phyloP scores from a whole-genome alignment of 2,888 invertebrate genomes.

The Meandrusa payeni region DNA sequence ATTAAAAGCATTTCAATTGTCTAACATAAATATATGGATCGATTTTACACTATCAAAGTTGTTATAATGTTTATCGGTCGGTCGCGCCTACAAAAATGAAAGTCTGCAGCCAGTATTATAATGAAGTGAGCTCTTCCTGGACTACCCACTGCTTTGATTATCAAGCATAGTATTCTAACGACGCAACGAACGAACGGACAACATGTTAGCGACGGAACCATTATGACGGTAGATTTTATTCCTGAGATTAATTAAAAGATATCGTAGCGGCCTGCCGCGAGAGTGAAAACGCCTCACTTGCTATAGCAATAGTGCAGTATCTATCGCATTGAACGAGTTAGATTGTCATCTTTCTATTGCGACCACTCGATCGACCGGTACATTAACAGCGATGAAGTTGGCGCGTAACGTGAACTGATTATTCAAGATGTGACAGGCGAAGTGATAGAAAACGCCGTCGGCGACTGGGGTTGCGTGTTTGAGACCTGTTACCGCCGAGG shows the following conservation, averaged over 20 bases:
- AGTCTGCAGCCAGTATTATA: slow-evolving; percentile 21
- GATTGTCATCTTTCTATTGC: slow-evolving; percentile 34
- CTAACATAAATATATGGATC: slow-evolving; percentile 7
- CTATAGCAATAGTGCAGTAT: slow-evolving; percentile 41
- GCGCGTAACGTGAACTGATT: slow-evolving; percentile 35
- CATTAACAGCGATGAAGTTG: slow-evolving; percentile 49
- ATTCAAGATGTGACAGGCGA: slow-evolving; percentile 57
- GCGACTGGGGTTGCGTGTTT: slow-evolving; percentile 68
- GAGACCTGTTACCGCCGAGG: slow-evolving; percentile 65
- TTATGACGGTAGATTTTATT: slow-evolving; percentile 66
- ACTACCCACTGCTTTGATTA: slow-evolving; percentile 33
- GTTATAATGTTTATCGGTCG: slow-evolving; percentile 10
- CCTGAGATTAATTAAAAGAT: slow-evolving; percentile 78
- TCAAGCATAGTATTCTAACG: slow-evolving; percentile 35
- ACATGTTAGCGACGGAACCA: slow-evolving; percentile 55
- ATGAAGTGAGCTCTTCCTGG: slow-evolving; percentile 24
- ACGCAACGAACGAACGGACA: slow-evolving; percentile 45
- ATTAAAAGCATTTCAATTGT: no score
- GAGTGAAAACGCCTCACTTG: slow-evolving; percentile 66
- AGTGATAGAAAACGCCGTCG: slow-evolving; percentile 60
- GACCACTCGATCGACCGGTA: slow-evolving; percentile 30
- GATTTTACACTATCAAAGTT: slow-evolving; percentile 1
- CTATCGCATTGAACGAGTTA: slow-evolving; percentile 38
- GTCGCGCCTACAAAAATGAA: slow-evolving; percentile 19
- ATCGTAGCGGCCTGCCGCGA: slow-evolving; percentile 46